phyloP scores from a whole-genome alignment of 2,888 invertebrate genomes.

The Aphelenchoides bicaudatus region DNA sequence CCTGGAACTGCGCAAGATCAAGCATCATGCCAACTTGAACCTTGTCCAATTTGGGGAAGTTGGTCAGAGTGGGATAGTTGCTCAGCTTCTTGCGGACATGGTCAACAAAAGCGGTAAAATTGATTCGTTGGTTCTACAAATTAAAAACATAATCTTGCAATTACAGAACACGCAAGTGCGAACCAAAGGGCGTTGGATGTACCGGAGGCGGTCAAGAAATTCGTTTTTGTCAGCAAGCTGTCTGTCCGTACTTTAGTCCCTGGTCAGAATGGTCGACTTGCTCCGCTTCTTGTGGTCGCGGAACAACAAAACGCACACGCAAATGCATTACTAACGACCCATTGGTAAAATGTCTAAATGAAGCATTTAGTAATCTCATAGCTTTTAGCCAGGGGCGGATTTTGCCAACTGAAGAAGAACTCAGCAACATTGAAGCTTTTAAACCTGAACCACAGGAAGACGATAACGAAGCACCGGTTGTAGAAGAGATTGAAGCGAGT shows the following conservation, averaged over 20 bases:
- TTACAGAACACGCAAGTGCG: constrained; percentile 29
- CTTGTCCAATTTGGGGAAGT: constrained; percentile 28
- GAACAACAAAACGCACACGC: constrained; percentile 32
- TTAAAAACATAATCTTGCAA: not conserved
- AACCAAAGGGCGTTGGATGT: constrained; percentile 31
- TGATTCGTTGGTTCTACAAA: not conserved
- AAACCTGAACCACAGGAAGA: constrained; percentile 15
- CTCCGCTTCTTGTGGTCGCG: constrained; percentile 36
- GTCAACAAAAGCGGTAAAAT: constrained; percentile 30
- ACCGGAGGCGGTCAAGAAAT: constrained; percentile 36
- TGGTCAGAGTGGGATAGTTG: constrained; percentile 32
- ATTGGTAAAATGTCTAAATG: not conserved
- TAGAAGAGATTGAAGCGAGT: constrained; percentile 14
- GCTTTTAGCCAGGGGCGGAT: constrained; percentile 28
- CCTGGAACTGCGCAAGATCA: constrained; percentile 32
- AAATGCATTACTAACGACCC: constrained; percentile 23
- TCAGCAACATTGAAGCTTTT: constrained; percentile 13
- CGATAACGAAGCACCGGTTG: not conserved
- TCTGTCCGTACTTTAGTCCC: constrained; percentile 36
- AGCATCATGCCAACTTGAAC: constrained; percentile 27
- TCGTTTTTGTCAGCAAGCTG: constrained; percentile 36
- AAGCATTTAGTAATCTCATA: not conserved
- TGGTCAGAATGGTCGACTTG: constrained; percentile 38
- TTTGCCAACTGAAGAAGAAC: constrained; percentile 32
- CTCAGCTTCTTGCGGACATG: constrained; percentile 33